Evolutionary conservation across 2,113 vertebrate genomes (phyloP), one percentile per base, ranked within the genome.

Genomic region (Eubucco bourcierii): DNA sequence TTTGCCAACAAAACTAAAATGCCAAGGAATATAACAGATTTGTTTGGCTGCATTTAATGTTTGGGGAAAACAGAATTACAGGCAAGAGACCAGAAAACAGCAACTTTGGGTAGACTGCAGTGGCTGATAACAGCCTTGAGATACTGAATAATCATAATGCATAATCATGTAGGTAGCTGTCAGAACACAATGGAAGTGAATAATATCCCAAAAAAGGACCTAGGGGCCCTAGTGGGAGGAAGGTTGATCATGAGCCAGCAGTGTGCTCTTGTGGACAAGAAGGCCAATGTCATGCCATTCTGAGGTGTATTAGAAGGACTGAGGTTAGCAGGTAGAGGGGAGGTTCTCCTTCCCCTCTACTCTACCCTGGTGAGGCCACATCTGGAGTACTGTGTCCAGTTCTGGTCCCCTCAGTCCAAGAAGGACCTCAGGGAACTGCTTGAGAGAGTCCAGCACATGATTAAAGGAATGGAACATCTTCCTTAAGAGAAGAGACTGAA

Each of bases 101-200:
- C 1, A 16, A 74, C 80, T 88, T 68, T 16, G 64, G 47, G 46
- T 84, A 90, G 80, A 95, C 44, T 86, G 39, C 78, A 87, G 65
- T 84, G 23, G 67, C 41, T 90, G 86, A 95, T 88, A 95, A 94
- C 23, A 72, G 34, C 34, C 94, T 65, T 88, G 68, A 91, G 77
- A 87, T 90, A 67, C 59, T 90, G 60, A 80, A 84, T 82, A 90
- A 92, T 94, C 74, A 33, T 79, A 88, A 93, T 80, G 33, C 9
- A 85, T 93, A 84, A 88, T 95, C 89, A 91, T 73, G 93, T 29
- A 29, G 19, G 76, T 87, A 56, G 39, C 41, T 94, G 67, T 93
- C 90, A 95, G 76, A 95, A 88, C 65, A 95, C 74, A 94, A 93
- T 90, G 46, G 73, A 94, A 96, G 73, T 73, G 95, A 92, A 88